These are phyloP conservation scores for Ficedula albicollis DNA, from an alignment of 2,797 vertebrate genomes.

Conservation along the genomic window DNA sequence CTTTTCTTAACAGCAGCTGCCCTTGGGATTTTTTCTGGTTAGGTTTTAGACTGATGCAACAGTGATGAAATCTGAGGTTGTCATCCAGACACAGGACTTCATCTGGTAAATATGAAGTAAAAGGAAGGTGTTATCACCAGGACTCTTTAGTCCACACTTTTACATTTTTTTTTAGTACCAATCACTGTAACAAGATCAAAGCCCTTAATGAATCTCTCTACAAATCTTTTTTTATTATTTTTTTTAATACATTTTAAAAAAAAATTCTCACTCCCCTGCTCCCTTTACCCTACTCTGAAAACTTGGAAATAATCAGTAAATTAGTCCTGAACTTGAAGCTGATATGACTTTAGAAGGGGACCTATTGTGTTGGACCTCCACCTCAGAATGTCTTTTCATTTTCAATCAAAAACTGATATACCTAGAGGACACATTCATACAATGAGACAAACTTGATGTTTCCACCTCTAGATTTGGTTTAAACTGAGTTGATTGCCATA, in stretches of 20 bases:
- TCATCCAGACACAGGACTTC: neutral
- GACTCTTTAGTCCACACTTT: accelerated
- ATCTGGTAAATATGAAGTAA: neutral
- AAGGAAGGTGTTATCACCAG: neutral
- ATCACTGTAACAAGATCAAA: neutral
- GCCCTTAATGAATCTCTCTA: neutral
- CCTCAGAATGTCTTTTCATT: neutral
- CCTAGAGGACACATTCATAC: neutral
- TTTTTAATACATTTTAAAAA: no score
- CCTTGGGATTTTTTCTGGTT: neutral
- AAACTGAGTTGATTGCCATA: neutral
- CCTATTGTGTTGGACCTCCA: neutral
- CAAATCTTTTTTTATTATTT: neutral
- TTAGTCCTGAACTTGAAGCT: neutral
- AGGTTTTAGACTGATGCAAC: neutral
- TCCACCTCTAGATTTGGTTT: neutral
- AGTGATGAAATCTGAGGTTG: neutral
- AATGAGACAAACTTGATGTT: neutral
- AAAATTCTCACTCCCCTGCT: accelerated
- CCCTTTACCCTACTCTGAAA: neutral
- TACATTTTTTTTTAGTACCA: neutral
- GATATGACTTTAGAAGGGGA: neutral
- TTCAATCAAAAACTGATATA: neutral
- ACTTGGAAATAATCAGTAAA: neutral
- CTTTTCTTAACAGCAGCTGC: neutral